phyloP scores from a whole-genome alignment of 2,797 vertebrate genomes.

The Rachycentron canadum region DNA sequence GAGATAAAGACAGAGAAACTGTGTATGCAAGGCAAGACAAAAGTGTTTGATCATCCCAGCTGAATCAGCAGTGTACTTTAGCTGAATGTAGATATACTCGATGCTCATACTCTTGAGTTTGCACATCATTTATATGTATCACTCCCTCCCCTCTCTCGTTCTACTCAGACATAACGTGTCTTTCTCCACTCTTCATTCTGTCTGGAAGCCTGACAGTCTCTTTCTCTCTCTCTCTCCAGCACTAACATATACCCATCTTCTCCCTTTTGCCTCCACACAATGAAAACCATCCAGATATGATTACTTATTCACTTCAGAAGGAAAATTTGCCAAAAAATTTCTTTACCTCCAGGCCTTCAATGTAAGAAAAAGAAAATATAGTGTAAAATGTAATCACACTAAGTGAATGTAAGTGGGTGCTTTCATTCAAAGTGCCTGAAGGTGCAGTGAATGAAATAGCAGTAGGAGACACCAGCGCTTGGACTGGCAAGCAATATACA shows the following conservation, averaged over 20 bases:
- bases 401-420: constrained; percentile 53
- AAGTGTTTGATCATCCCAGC: constrained; percentile 58
- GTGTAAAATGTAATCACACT: constrained; percentile 54
- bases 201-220: constrained; percentile 24
- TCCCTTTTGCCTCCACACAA: constrained; percentile 36
- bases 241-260: constrained; percentile 33
- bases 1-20: constrained; percentile 44
- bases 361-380: constrained; percentile 50
- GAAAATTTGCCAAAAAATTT: constrained; percentile 23
- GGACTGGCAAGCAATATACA: constrained; percentile 40
- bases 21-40: constrained; percentile 36
- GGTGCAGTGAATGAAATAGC: constrained; percentile 45
- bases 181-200: constrained; percentile 12
- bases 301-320: constrained; percentile 36
- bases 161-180: constrained; percentile 28
- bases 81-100: constrained; percentile 49
- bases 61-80: constrained; percentile 67
- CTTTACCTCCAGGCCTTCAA: constrained; percentile 22
- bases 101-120: constrained; percentile 42
- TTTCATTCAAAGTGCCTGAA: constrained; percentile 57
- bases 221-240: constrained; percentile 3
- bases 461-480: constrained; percentile 31
- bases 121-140: constrained; percentile 57
- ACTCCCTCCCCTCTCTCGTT: constrained; percentile 5
- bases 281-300: constrained; percentile 35